phyloP scores from a whole-genome alignment of 1,140 invertebrate genomes.

The Psilanteris sp. region DNA sequence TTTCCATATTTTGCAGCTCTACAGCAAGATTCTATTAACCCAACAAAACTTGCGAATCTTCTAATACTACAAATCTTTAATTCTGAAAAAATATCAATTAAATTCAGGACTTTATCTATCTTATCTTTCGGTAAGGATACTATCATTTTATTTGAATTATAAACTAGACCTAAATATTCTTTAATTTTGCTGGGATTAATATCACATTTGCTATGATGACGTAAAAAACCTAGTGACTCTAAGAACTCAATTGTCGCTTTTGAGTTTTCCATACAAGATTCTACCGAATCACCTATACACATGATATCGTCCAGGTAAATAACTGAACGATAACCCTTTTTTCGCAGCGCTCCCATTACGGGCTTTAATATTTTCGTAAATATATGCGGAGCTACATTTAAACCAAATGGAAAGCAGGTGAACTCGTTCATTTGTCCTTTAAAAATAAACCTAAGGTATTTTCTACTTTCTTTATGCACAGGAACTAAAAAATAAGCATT shows the following conservation, averaged over 20 bases:
- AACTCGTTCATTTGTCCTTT: conserved; percentile 6
- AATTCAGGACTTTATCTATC: neutral
- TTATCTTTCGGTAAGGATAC: neutral
- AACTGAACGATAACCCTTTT: neutral
- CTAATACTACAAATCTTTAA: too few relatives aligned
- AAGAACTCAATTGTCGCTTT: too few relatives aligned
- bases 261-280: neutral
- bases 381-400: conserved; percentile 19
- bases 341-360: neutral
- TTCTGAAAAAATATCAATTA: neutral
- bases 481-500: neutral
- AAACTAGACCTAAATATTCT: neutral
- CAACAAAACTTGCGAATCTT: neutral
- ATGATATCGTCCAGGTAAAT: neutral
- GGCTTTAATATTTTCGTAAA: conserved; percentile 64
- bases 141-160: neutral
- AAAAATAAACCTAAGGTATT: conserved; percentile 4
- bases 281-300: neutral
- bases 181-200: neutral
- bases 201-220: neutral
- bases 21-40: neutral
- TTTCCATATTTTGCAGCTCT: neutral
- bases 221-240: neutral
- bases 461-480: neutral
- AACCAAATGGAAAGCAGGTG: conserved; percentile 8